Base-by-base conservation (phyloP, 2,797 vertebrate genomes). In the Hafferia zeledoni region DNA sequence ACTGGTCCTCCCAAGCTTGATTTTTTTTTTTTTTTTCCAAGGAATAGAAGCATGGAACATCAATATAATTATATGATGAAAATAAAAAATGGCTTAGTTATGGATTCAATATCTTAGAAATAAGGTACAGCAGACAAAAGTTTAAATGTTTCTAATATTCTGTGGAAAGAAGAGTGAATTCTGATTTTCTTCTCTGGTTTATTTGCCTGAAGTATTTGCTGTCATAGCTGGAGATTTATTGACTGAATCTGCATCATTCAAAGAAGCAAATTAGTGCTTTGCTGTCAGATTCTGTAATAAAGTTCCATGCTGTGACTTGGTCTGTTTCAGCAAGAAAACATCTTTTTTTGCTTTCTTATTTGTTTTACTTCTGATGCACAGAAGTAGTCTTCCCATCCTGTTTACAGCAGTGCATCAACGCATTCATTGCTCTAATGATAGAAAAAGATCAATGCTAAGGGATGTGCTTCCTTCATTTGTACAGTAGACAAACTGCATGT, bases 221-320 rank as follows among this genome's bases (percentile, higher is more conserved):
- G 17, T 87, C 71, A 64, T 93, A 78, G 68, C 43, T 95, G 28
- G 71, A 63, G 47, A 81, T 83, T 65, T 91, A 92, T 92, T 91
- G 87, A 93, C 80, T 90, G 43, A 88, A 94, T 83, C 69, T 91
- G 33, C 69, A 83, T 95, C 72, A 65, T 89, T 93, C 65, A 91
- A 92, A 95, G 76, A 78, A 95, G 79, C 8, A 81, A 94, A 94
- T 94, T 85, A 92, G 57, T 81, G 53, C 61, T 93, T 85, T 94
- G 31, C 84, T 92, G 57, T 86, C 89, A 86, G 53, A 93, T 88
- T 83, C 87, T 76, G 61, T 83, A 83, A 91, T 90, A 72, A 63
- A 75, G 65, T 72, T 85, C 72, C 82, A 56, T 81, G 79, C 82
- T 94, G 92, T 92, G 76, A 89, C 94, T 93, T 94, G 87, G 67